Conservation (phyloP, 2,113 vertebrate genomes). For the Nycticorax nycticorax region DNA sequence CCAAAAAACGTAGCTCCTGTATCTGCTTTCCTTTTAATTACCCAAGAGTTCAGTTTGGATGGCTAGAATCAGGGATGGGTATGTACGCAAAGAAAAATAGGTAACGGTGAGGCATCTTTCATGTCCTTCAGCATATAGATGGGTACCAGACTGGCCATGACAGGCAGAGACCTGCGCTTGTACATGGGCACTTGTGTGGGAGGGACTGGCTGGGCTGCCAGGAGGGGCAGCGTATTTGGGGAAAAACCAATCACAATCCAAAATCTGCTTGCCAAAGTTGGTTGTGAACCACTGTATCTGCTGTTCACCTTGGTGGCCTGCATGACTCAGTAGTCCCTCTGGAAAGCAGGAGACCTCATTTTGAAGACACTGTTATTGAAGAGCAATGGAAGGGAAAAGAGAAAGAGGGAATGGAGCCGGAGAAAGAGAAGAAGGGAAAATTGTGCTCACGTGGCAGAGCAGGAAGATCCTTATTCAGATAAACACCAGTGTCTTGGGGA, state of each 20-base stretch:
- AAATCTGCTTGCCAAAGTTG: neutral
- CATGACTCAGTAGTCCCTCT: neutral
- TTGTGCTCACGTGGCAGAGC: neutral
- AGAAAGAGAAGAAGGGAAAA: neutral
- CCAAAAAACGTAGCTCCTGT: fast-evolving
- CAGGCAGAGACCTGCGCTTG: neutral
- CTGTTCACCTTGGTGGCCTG: fast-evolving
- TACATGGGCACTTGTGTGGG: neutral
- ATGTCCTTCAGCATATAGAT: neutral
- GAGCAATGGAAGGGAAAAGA: neutral
- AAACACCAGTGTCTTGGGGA: neutral
- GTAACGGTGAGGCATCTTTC: neutral
- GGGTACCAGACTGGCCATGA: neutral
- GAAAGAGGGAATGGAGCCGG: neutral
- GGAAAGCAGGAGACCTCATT: neutral
- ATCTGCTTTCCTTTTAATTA: neutral
- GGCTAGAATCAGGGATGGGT: neutral
- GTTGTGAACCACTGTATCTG: neutral
- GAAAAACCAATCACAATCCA: neutral
- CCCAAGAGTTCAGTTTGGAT: neutral
- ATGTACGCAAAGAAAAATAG: neutral
- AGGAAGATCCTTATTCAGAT: neutral
- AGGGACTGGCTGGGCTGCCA: neutral
- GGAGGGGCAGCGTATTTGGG: neutral
- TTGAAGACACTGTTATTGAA: neutral